Base-by-base conservation (phyloP, 2,888 invertebrate species). In the Boloria selene region DNA sequence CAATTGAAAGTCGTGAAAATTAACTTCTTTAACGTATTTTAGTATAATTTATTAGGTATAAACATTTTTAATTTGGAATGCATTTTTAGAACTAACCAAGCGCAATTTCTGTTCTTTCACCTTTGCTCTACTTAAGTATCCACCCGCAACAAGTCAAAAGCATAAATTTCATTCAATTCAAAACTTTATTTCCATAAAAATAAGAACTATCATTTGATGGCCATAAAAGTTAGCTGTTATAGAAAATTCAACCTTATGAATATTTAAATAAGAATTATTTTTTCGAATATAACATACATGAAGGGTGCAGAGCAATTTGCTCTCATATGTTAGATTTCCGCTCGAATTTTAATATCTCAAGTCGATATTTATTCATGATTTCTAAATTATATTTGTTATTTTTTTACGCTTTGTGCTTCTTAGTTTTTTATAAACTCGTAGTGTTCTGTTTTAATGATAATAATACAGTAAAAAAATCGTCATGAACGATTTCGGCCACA, bases 121-220 rank as follows among this genome's bases (percentile, higher is more conserved):
- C 91, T 91, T 87, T 90, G 91, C 84, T 86, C 91, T 78, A 90
- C 78, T 82, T 90, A 84, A 75, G 75, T 67, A 78, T 62, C 72
- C 87, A 82, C 76, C 89, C 86, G 64, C 71, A 87, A 81, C 77
- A 87, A 85, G 82, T 87, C 90, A 84, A 70, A 77, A 86, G 83
- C 50, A 31, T 18, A 18, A 16, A 17, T 26, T 53, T 65, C 52
- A 58, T 18, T 17, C n/a, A 10, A 68, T 50, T 60, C 53, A 61
- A 50, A 68, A 61, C 68, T 58, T 50, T 65, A 68, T 64, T 10
- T 5, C 3, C 0, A 52, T 16, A 5, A 0, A 0, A 2, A 61
- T 62, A 70, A 64, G 58, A 45, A 45, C 22, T 44, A 16, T 44
- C n/a, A n/a, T 22, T 49, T 18, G 49, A 13, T 0, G 16, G 2